Evolutionary conservation across 2,113 vertebrate genomes (phyloP).

Genomic region (Rhea americana): DNA sequence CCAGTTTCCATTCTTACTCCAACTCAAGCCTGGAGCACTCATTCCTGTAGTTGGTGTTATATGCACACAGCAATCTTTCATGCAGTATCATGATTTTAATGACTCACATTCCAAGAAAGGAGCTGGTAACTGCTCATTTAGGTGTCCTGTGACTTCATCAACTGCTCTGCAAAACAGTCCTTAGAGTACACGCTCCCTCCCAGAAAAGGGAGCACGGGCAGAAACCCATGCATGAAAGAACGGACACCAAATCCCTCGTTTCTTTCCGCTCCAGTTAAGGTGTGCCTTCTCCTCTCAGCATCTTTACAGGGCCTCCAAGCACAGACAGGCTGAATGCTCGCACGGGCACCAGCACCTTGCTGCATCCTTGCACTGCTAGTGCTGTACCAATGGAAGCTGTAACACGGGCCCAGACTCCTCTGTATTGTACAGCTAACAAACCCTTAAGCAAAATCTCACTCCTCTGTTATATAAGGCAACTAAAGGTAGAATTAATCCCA

Average conservation of each 20-base stretch:
- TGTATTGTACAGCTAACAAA: accelerated
- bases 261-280: not conserved
- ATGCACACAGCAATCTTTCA: not conserved
- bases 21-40: not conserved
- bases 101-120: not conserved
- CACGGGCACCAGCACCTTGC: not conserved
- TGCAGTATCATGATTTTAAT: not conserved
- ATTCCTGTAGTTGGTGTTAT: not conserved
- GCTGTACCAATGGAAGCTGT: accelerated
- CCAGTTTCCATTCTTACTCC: not conserved
- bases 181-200: not conserved
- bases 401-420: not conserved
- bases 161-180: not conserved
- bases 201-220: not conserved
- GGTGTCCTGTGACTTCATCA: not conserved
- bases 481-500: conserved; percentile 18
- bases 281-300: not conserved
- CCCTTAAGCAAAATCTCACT: not conserved
- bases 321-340: not conserved
- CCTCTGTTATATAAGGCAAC: not conserved
- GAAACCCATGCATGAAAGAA: accelerated
- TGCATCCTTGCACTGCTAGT: not conserved
- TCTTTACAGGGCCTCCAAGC: not conserved
- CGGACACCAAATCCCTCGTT: not conserved
- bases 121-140: not conserved